Evolutionary conservation across 2,888 invertebrate species (phyloP), one percentile per base, ranked within the genome.

Genomic region (Adineta ricciae): DNA sequence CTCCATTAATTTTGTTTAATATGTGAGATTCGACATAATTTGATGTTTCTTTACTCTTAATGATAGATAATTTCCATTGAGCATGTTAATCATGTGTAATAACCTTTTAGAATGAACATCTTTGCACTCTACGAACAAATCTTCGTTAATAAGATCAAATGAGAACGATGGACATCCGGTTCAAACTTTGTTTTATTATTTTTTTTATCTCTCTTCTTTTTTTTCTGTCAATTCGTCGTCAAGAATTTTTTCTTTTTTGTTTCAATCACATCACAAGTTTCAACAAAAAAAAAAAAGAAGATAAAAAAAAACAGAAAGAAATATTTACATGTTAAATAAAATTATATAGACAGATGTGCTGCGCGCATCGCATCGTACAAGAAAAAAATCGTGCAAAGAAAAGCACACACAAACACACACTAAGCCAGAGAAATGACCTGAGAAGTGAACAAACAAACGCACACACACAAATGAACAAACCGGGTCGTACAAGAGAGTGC

Each of bases 321-420:
- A 64, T 64, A 64, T 64, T 64, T 64, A 64, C 64, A 64, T 16
- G 32, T 27, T 32, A 64, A 64, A 64, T 64, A 64, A 64, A 64
- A 64, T 64, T 64, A 32, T 64, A 64, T 64, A 64, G 64, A 64
- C 64, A 64, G 64, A 64, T 64, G 64, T 64, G 64, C 64, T 64
- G 64, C 32, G 64, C 32, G 64, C 64, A 64, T 64, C 64, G 64
- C 32, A 64, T 64, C 64, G 32, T 64, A 64, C 64, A 36, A 64
- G 32, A 64, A 64, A 64, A 32, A 50, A 52, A 52, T 21, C 64
- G 64, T 64, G 64, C 64, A 32, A 64, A 64, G 24, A 64, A 64
- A 64, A 64, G 32, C 32, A 64, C 64, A 64, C 64, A 52, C 52
- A 52, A 50, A 50, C 52, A 52, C 52, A 64, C 32, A 64, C 64